Base-by-base conservation (phyloP, 1,140 invertebrate species). In the Microplitis demolitor region DNA sequence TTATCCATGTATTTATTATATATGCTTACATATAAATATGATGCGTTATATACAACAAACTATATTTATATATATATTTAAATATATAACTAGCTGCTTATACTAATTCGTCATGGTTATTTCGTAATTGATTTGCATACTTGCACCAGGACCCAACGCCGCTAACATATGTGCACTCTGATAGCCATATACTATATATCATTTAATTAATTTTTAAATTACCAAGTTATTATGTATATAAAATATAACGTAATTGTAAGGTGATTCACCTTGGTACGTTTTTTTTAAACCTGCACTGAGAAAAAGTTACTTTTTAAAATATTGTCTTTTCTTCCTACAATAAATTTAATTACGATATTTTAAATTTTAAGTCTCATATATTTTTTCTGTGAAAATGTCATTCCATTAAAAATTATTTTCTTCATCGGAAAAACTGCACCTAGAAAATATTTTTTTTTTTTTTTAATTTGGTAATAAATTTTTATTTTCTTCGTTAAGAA, bases 101-200 rank as follows among this genome's bases (percentile, higher is more conserved):
- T 50, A 45, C 53, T 60, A 72, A 72, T 72, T 72, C 66, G 51
- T 72, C 70, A 66, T 66, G 70, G 37, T 72, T 66, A 66, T 64
- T 72, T 66, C 63, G 63, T 72, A 72, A 72, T 72, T 66, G 50
- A 63, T 72, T 72, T 39, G 62, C 70, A 72, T 72, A 72, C 53
- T 50, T n/a, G 69, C 4, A n/a, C 31, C n/a, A 61, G 34, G 31
- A 61, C 63, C 53, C 56, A 61, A 50, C 60, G 39, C 54, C 5
- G 39, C 37, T 50, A 14, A 60, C 45, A 35, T 58, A 35, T 45
- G 11, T 45, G 39, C 39, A 11, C 39, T 45, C 39, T n/a, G 37
- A 45, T 66, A 66, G 37, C 63, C 63, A 66, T 66, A 66, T 66
- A 14, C 34, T 37, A 66, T 66, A 66, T 66, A 14, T 13, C 63